A percentile compares a stretch with the other conserved stretches of the same genome.
These are phyloP conservation scores for Propithecus deckenii DNA, from an alignment of 2,797 vertebrate species.

Conservation along the genomic window DNA sequence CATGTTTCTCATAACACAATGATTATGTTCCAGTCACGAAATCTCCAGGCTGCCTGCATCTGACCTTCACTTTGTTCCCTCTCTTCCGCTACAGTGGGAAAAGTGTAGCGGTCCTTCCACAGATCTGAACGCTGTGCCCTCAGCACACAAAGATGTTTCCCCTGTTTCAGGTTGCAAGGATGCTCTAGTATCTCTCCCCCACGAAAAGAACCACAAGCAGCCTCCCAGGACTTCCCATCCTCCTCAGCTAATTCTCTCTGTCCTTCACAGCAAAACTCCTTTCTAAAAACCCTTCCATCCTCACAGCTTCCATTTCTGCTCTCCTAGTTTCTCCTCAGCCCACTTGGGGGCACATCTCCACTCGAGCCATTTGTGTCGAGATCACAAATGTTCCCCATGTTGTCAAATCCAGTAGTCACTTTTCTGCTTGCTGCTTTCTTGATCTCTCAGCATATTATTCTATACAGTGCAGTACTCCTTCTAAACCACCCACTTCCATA, in stretches of 20 bases:
- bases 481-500: neutral
- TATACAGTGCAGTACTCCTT: neutral
- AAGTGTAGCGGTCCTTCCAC: neutral
- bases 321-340: neutral
- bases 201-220: neutral
- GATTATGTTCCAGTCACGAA: neutral
- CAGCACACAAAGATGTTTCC: neutral
- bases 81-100: neutral
- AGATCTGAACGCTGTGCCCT: neutral
- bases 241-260: neutral
- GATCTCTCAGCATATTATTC: neutral
- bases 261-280: neutral
- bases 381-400: neutral
- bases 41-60: neutral
- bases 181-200: neutral
- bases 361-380: neutral
- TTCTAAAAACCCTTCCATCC: neutral
- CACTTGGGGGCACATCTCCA: too few species aligned
- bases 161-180: rapidly evolving
- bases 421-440: neutral
- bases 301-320: neutral
- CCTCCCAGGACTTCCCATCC: neutral
- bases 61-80: neutral
- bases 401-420: neutral
- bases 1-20: neutral